Evolutionary conservation across 2,113 vertebrate genomes (phyloP), one percentile per base, ranked within the genome.

Genomic region (Takifugu flavidus): DNA sequence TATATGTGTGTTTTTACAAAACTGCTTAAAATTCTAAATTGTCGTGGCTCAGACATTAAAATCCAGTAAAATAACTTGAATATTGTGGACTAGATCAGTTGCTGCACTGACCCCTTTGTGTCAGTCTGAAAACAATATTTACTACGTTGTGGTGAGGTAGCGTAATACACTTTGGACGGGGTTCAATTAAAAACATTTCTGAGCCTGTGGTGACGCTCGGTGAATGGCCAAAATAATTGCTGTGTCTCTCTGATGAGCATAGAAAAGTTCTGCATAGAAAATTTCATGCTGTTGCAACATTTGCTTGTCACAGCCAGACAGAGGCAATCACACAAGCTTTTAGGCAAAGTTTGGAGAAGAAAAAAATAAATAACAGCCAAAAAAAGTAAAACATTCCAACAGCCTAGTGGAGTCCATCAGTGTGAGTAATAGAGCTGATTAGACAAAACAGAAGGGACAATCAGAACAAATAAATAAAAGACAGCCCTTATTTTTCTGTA

Each of bases 381-480:
- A 50, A 47, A 49, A 39, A 44, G 44, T 31, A 29, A 59, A 62
- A 60, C 34, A 31, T 2, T 66, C 34, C 49, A 45, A 44, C 55
- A 26, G 13, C 15, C 51, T 59, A 27, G 57, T 68, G 68, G 55
- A 50, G 71, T 12, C 61, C 53, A 62, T 59, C 65, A 58, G 13
- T 39, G 58, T 62, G 50, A 67, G 39, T 57, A 74, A 34, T 3
- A 26, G 49, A 50, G 55, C 25, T 71, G 64, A 79, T 78, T 67
- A 72, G 59, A 70, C 28, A 56, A 69, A 72, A 71, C 61, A 46
- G 43, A 78, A 69, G 13, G n/a, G 57, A 82, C 45, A 62, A 51
- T 78, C 62, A 56, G 52, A 65, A 71, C 61, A 79, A 83, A 78
- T 71, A 80, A 83, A 70, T 56, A 77, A 77, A 78, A 72, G 65